Conservation (phyloP, 1,140 invertebrate genomes). For the Anoplolepis gracilipes region DNA sequence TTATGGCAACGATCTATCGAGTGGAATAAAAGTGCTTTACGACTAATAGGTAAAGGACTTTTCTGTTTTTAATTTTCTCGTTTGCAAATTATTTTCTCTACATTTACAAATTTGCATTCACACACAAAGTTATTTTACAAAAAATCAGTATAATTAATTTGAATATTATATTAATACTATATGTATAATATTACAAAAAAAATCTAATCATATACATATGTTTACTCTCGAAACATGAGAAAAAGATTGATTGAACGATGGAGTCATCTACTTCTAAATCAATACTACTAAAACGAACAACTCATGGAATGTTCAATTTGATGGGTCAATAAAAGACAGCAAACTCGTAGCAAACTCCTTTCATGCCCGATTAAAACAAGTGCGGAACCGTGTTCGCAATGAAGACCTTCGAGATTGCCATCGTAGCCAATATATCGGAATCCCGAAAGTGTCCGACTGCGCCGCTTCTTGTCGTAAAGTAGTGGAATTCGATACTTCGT, state of each 20-base stretch:
- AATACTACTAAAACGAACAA: constrained; percentile 29
- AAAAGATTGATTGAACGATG: constrained; percentile 34
- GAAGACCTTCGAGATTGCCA: constrained; percentile 53
- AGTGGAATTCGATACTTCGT: constrained; percentile 69
- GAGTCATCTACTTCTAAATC: constrained; percentile 33
- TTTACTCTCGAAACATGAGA: background rate
- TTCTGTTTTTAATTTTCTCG: background rate
- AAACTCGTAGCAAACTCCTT: constrained; percentile 47
- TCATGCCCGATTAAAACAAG: constrained; percentile 78
- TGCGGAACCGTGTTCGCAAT: constrained; percentile 75
- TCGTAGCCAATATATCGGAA: constrained; percentile 58
- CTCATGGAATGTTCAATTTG: constrained; percentile 61
- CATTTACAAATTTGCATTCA: background rate
- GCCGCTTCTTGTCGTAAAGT: constrained; percentile 57
- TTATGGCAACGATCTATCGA: background rate
- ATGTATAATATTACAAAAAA: too few species aligned
- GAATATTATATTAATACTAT: too few species aligned
- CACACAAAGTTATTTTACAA: background rate
- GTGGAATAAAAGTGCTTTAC: background rate
- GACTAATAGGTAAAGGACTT: background rate
- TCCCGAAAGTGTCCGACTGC: constrained; percentile 59
- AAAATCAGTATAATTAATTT: constrained; percentile 24
- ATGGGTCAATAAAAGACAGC: constrained; percentile 34
- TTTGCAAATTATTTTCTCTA: too few species aligned
- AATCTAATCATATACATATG: background rate